These are phyloP conservation scores for Scaptomyza cyrtandrae DNA, from an alignment of 2,888 invertebrate genomes.

Conservation along the genomic window DNA sequence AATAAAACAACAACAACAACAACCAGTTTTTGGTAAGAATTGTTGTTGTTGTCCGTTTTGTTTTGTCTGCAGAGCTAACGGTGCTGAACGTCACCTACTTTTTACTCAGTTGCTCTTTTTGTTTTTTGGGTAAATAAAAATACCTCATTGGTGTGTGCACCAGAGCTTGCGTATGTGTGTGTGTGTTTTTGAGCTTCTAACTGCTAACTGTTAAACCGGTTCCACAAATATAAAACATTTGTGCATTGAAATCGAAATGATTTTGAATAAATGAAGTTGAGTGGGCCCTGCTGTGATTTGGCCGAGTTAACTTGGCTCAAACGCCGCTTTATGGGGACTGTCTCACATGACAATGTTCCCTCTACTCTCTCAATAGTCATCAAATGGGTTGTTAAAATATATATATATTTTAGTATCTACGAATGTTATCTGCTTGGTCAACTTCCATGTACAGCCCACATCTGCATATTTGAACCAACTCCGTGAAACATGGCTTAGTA, in stretches of 20 bases:
- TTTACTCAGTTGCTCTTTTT: constrained; percentile 51
- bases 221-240: constrained; percentile 39
- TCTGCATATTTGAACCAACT: constrained; percentile 52
- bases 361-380: not conserved
- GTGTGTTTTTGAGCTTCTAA: constrained; percentile 36
- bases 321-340: not conserved
- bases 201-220: constrained; percentile 74
- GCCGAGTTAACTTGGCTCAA: constrained; percentile 48
- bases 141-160: constrained; percentile 30
- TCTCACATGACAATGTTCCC: not conserved
- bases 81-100: constrained; percentile 78
- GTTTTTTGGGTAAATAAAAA: constrained; percentile 55
- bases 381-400: not conserved
- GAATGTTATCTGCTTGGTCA: not conserved
- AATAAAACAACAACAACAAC: constrained; percentile 49
- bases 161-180: constrained; percentile 9
- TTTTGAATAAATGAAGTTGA: constrained; percentile 49
- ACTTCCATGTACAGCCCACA: constrained; percentile 12
- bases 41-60: constrained; percentile 24
- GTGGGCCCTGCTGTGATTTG: constrained; percentile 57
- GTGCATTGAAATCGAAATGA: constrained; percentile 74
- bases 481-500: constrained; percentile 48
- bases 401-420: not conserved
- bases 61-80: constrained; percentile 62
- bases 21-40: constrained; percentile 58